Evolutionary conservation across 2,113 vertebrate species (phyloP), one percentile per base, ranked within the genome.

Genomic region (Catharus bicknelli): DNA sequence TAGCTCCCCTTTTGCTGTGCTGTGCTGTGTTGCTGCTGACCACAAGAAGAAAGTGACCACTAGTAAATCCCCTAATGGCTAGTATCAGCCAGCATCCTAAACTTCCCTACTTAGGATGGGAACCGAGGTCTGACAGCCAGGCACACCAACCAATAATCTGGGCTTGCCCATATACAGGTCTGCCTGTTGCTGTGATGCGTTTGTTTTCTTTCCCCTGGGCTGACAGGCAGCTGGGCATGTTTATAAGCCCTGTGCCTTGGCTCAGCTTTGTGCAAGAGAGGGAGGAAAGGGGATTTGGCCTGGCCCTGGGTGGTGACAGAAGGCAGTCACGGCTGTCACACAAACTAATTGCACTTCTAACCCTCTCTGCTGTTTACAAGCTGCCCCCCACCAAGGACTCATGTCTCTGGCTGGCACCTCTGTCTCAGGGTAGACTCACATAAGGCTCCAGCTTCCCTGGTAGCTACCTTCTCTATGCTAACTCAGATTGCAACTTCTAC

Each of bases 301-400:
- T 13, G 27, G 51, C 38, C 47, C 40, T 5, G 59, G 17, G 81
- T 91, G 91, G 89, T 92, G 89, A 88, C 94, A 95, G 94, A 79
- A 92, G 58, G 79, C 40, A 4, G 81, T 92, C 90, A 82, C 17
- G 23, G 83, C 90, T 96, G 93, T 95, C 78, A 92, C 67, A 79
- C 2, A 2, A 55, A 82, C 81, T 96, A 96, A 92, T 90, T 94
- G 78, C 83, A 95, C 70, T 90, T 92, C 47, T 89, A 89, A 92
- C 86, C 42, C 84, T 78, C 81, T 76, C n/a, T 50, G 63, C 86
- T 92, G 74, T 89, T 90, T 84, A 91, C 78, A 85, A 92, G 81
- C 67, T 68, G 67, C 43, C 25, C 66, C 86, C 55, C 38, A 64
- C 48, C 47, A 68, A 36, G 89, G 75, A 76, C 70, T 63, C 15